These are phyloP conservation scores for Teleopsis dalmanni DNA, from an alignment of 1,140 invertebrate genomes.

Conservation along the genomic window DNA sequence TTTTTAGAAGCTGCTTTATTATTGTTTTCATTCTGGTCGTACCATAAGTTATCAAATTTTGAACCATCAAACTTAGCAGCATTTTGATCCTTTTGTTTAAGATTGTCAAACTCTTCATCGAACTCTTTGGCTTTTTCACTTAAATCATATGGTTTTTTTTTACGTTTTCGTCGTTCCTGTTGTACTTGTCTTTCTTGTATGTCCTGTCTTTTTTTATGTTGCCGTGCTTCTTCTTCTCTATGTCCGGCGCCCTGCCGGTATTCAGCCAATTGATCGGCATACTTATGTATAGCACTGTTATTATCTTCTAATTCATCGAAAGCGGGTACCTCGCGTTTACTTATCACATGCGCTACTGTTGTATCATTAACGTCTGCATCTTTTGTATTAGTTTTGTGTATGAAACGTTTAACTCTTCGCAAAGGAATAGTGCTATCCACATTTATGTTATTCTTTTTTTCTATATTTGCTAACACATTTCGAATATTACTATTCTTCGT, in stretches of 20 bases:
- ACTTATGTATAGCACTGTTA: not conserved
- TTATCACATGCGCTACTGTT: conserved; percentile 1
- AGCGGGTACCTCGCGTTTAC: not conserved
- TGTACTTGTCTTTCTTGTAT: not conserved
- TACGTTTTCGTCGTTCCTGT: not conserved
- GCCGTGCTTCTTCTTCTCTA: not conserved
- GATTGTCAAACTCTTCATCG: conserved; percentile 7
- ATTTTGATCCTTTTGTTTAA: conserved; percentile 3
- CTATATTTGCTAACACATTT: too few species aligned
- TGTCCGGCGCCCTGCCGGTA: not conserved
- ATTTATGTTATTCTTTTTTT: too few species aligned
- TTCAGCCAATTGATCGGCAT: too few species aligned
- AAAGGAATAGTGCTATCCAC: too few species aligned
- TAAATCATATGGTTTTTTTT: not conserved
- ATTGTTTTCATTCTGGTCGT: not conserved
- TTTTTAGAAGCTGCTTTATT: too few species aligned
- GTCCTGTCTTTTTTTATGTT: not conserved
- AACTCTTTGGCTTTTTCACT: not conserved
- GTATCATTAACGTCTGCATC: not conserved
- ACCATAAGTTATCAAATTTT: conserved; percentile 6
- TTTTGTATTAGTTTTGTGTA: too few species aligned
- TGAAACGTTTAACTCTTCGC: too few species aligned
- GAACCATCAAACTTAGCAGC: conserved; percentile 1
- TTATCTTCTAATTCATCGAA: conserved; percentile 1
- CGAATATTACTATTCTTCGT: too few species aligned